Conservation (phyloP, 2,888 invertebrate genomes). For the Erynnis tages region DNA sequence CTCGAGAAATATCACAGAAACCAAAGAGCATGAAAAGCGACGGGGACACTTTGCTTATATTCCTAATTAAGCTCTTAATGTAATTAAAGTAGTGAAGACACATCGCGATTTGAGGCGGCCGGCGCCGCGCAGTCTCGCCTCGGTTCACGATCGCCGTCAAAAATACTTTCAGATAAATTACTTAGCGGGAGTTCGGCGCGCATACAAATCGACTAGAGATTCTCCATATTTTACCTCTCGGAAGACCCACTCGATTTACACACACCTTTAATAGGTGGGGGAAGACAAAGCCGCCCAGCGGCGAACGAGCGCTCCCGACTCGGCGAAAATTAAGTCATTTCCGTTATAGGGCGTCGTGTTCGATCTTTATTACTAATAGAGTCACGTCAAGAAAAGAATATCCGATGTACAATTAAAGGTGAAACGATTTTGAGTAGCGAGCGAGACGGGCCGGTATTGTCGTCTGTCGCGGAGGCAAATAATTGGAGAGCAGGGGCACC, state of each 20-base stretch:
- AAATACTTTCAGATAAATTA: slow-evolving; percentile 77
- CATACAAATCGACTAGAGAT: slow-evolving; percentile 72
- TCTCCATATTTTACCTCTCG: slow-evolving; percentile 69
- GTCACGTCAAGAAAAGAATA: slow-evolving; percentile 70
- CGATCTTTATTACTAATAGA: slow-evolving; percentile 67
- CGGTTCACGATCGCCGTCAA: slow-evolving; percentile 61
- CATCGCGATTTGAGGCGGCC: slow-evolving; percentile 59
- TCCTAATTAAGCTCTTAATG: slow-evolving; percentile 80
- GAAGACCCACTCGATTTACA: slow-evolving; percentile 67
- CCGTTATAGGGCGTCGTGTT: slow-evolving; percentile 55
- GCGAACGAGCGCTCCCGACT: slow-evolving; percentile 49
- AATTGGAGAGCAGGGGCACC: slow-evolving; percentile 68
- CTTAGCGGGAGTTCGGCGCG: slow-evolving; percentile 65
- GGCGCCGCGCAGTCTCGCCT: slow-evolving; percentile 38
- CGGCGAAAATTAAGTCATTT: slow-evolving; percentile 71
- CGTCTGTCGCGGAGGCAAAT: slow-evolving; percentile 68
- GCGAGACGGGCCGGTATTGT: slow-evolving; percentile 61
- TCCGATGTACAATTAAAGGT: slow-evolving; percentile 73
- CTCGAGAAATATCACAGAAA: slow-evolving; percentile 67
- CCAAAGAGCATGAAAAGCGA: slow-evolving; percentile 68
- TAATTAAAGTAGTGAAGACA: slow-evolving; percentile 77
- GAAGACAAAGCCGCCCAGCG: slow-evolving; percentile 42
- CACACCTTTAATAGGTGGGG: slow-evolving; percentile 54
- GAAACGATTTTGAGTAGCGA: slow-evolving; percentile 60
- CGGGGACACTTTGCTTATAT: slow-evolving; percentile 73